These are phyloP conservation scores for Blomia tropicalis DNA, from an alignment of 2,888 invertebrate genomes.

Conservation along the genomic window DNA sequence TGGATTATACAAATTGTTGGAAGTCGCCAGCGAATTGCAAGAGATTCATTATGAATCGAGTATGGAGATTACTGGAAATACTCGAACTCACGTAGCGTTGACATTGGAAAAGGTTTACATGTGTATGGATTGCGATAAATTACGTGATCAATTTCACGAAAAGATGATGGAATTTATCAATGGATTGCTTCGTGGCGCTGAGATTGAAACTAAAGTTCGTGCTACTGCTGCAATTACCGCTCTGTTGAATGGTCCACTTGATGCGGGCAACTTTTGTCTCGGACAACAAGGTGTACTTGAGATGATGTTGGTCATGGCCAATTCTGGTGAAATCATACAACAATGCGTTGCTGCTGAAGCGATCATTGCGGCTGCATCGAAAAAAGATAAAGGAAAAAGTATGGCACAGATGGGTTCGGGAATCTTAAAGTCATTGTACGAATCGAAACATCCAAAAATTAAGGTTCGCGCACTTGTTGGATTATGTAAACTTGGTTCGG, in stretches of 20 bases:
- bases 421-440: slow-evolving; percentile 81
- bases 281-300: slow-evolving; percentile 63
- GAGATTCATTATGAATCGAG: slow-evolving; percentile 80
- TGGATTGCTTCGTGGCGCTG: slow-evolving; percentile 63
- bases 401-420: slow-evolving; percentile 74
- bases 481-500: slow-evolving; percentile 76
- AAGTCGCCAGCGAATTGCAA: slow-evolving; percentile 80
- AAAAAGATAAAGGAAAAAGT: slow-evolving; percentile 85
- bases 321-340: slow-evolving; percentile 67
- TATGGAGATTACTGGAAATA: slow-evolving; percentile 72
- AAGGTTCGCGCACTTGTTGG: slow-evolving; percentile 52
- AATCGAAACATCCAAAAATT: slow-evolving; percentile 72
- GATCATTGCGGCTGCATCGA: slow-evolving; percentile 85
- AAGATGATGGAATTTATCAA: slow-evolving; percentile 71
- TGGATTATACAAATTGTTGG: slow-evolving; percentile 52
- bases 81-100: slow-evolving; percentile 75
- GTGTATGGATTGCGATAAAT: slow-evolving; percentile 83
- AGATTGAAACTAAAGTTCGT: slow-evolving; percentile 68
- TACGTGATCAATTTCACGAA: slow-evolving; percentile 52
- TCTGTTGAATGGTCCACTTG: slow-evolving; percentile 69
- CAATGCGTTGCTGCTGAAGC: slow-evolving; percentile 91
- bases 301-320: slow-evolving; percentile 93
- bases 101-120: slow-evolving; percentile 79
- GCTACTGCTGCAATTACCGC: slow-evolving; percentile 74
- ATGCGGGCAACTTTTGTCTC: slow-evolving; percentile 64